Conservation (phyloP, 2,113 vertebrate species). For the Procapra przewalskii region DNA sequence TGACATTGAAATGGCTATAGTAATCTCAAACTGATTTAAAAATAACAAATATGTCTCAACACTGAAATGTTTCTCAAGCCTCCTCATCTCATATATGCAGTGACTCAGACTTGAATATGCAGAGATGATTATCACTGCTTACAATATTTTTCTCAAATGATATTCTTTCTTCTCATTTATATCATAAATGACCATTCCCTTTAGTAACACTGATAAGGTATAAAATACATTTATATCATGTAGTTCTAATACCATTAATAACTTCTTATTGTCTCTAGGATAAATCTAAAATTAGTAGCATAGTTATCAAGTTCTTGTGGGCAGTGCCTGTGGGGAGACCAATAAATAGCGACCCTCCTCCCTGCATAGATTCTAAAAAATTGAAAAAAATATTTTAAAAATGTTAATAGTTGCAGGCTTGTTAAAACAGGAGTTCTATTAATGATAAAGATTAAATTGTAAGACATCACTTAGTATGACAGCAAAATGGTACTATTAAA, state of each 20-base stretch:
- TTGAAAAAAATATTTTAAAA: not conserved
- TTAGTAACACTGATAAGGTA: not conserved
- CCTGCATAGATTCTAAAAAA: not conserved
- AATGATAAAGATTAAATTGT: not conserved
- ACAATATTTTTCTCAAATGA: not conserved
- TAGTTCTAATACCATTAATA: not conserved
- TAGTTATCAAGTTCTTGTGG: not conserved
- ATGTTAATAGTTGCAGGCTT: not conserved
- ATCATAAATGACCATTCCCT: not conserved
- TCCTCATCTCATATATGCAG: not conserved
- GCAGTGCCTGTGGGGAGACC: not conserved
- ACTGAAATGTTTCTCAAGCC: not conserved
- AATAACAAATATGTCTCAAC: not conserved
- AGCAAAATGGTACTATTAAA: not conserved
- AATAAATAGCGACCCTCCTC: not conserved
- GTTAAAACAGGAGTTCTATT: not conserved
- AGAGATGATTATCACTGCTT: not conserved
- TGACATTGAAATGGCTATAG: not conserved
- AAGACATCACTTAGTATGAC: not conserved
- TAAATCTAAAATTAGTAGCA: not conserved
- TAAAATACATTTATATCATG: not conserved
- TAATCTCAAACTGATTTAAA: conserved; percentile 1
- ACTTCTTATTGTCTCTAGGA: not conserved
- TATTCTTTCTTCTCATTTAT: not conserved
- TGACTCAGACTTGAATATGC: not conserved